Percentiles rank a stretch among this genome's conserved stretches.
Evolutionary conservation across 2,113 vertebrate species (phyloP).

Genomic region (Brachionichthys hirsutus): DNA sequence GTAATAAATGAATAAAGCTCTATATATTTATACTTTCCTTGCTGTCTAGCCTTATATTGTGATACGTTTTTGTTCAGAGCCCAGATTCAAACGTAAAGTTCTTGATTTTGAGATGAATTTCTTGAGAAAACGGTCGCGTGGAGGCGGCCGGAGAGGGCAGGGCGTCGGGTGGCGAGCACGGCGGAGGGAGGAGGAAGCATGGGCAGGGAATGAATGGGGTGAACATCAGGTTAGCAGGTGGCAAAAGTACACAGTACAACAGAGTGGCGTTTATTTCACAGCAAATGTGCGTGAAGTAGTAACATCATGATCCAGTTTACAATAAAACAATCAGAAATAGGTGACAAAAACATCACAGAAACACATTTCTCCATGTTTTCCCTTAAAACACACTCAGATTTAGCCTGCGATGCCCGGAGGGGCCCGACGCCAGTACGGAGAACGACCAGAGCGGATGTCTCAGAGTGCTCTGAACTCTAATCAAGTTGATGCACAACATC

Average conservation of each 20-base stretch:
- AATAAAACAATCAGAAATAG: background rate
- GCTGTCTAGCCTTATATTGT: slow-evolving; percentile 16
- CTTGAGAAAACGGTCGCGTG: too few relatives aligned
- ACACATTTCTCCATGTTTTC: background rate
- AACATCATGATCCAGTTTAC: background rate
- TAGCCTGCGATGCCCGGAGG: background rate
- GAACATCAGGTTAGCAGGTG: too few relatives aligned
- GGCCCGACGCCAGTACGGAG: background rate
- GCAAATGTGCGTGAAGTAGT: background rate
- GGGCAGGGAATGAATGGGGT: too few relatives aligned
- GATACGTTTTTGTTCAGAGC: too few relatives aligned
- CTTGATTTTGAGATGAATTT: too few relatives aligned
- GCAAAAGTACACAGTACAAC: too few relatives aligned
- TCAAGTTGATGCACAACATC: slow-evolving; percentile 15
- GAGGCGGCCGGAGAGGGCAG: too few relatives aligned
- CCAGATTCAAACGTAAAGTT: too few relatives aligned
- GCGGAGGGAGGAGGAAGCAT: too few relatives aligned
- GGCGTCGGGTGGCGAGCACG: too few relatives aligned
- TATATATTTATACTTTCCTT: slow-evolving; percentile 80
- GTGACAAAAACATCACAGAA: background rate
- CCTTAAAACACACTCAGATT: background rate
- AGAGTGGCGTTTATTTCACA: too few relatives aligned
- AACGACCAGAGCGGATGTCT: background rate
- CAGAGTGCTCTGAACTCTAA: background rate
- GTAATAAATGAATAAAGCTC: slow-evolving; percentile 79